phyloP scores from a whole-genome alignment of 2,888 invertebrate genomes.

The Norana najaformis region DNA sequence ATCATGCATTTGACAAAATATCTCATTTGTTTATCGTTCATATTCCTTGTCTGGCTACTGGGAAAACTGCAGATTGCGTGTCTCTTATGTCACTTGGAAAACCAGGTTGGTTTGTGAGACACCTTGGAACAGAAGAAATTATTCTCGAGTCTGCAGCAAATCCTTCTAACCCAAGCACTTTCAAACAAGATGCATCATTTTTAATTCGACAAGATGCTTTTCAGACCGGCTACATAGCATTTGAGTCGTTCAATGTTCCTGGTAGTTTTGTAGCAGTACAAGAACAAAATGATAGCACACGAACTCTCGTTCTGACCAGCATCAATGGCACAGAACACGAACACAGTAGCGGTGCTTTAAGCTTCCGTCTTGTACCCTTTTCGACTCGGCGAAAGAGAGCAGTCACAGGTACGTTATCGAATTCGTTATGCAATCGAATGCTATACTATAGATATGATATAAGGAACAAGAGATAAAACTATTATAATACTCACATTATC shows the following conservation, averaged over 20 bases:
- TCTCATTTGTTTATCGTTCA: too few relatives aligned
- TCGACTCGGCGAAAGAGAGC: not conserved
- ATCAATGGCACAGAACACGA: not conserved
- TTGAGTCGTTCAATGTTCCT: constrained; percentile 7
- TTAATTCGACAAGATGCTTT: not conserved
- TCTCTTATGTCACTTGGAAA: constrained; percentile 31
- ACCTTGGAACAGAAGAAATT: not conserved
- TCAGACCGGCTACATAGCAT: not conserved
- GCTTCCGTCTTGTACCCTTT: not conserved
- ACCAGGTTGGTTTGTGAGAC: constrained; percentile 34
- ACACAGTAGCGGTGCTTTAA: not conserved
- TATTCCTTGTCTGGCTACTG: constrained; percentile 30
- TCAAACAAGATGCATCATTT: constrained; percentile 7
- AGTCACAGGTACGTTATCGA: not conserved
- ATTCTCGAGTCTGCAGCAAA: not conserved
- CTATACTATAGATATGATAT: too few relatives aligned
- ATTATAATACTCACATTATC: too few relatives aligned
- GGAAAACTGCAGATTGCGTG: constrained; percentile 19
- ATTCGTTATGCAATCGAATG: not conserved
- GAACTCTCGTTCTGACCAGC: not conserved
- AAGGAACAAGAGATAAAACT: too few relatives aligned
- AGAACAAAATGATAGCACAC: not conserved
- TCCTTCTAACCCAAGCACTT: not conserved
- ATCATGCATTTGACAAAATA: too few relatives aligned
- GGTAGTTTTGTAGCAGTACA: not conserved